These are phyloP conservation scores for Monarcha castaneiventris DNA, from an alignment of 2,113 vertebrate genomes.

Conservation along the genomic window DNA sequence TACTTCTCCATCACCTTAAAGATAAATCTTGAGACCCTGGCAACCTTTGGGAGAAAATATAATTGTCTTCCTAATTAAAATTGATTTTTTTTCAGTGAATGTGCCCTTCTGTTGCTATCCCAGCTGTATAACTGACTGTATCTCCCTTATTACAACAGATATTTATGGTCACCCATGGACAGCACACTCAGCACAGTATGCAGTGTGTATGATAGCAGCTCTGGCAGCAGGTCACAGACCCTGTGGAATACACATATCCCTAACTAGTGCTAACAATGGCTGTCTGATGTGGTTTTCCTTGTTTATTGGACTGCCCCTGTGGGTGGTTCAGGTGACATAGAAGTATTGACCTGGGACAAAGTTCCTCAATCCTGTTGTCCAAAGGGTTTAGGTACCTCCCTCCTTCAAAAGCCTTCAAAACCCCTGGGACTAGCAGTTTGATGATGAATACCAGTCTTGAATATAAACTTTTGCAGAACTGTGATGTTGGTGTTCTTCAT, in stretches of 20 bases:
- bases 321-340: neutral
- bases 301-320: neutral
- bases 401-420: neutral
- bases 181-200: constrained; percentile 16
- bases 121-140: constrained; percentile 39
- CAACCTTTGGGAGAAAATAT: constrained; percentile 66
- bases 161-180: constrained; percentile 55
- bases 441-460: neutral
- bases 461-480: neutral
- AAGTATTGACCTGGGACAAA: neutral
- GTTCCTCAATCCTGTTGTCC: neutral
- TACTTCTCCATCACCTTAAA: constrained; percentile 60
- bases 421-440: neutral
- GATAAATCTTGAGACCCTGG: constrained; percentile 68
- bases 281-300: neutral
- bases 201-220: neutral
- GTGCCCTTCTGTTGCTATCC: constrained; percentile 58
- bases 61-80: constrained; percentile 75
- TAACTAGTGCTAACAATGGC: neutral
- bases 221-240: constrained; percentile 4
- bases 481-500: neutral
- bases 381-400: neutral
- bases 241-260: neutral
- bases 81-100: constrained; percentile 68
- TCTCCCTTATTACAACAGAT: constrained; percentile 45